A percentile compares a stretch with the other conserved stretches of the same genome.
phyloP scores from a whole-genome alignment of 2,113 vertebrate species.

The Pomatostomus ruficeps region DNA sequence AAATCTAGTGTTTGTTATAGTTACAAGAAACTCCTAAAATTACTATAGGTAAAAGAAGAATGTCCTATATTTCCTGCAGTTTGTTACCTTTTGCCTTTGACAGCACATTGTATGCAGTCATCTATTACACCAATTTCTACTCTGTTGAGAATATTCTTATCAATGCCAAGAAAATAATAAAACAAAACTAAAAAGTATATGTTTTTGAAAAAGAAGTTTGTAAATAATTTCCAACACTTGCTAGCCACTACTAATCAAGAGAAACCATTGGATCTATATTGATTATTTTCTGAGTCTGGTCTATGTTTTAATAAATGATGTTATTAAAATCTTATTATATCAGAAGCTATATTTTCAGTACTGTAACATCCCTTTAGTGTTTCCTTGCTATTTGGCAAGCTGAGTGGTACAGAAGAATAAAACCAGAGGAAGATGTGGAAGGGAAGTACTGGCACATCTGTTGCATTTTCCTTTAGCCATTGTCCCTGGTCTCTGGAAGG shows the following conservation, averaged over 20 bases:
- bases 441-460: background rate
- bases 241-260: background rate
- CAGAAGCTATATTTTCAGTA: background rate
- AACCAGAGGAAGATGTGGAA: background rate
- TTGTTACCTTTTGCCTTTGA: constrained; percentile 27
- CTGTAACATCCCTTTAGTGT: background rate
- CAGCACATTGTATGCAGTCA: background rate
- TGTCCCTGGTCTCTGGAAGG: background rate
- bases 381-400: background rate
- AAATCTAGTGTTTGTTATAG: constrained; percentile 11
- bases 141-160: constrained; percentile 1
- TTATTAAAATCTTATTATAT: constrained; percentile 8
- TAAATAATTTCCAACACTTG: background rate
- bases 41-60: constrained; percentile 6
- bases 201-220: background rate
- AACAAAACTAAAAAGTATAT: background rate
- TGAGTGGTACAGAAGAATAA: background rate
- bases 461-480: background rate
- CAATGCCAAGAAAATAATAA: background rate
- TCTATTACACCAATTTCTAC: constrained; percentile 29
- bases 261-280: background rate
- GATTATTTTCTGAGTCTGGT: background rate
- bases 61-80: background rate
- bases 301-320: background rate
- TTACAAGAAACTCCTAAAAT: constrained; percentile 24